Evolutionary conservation across 2,797 vertebrate genomes (phyloP), one percentile per base, ranked within the genome.

Genomic region (Lerista edwardsae): DNA sequence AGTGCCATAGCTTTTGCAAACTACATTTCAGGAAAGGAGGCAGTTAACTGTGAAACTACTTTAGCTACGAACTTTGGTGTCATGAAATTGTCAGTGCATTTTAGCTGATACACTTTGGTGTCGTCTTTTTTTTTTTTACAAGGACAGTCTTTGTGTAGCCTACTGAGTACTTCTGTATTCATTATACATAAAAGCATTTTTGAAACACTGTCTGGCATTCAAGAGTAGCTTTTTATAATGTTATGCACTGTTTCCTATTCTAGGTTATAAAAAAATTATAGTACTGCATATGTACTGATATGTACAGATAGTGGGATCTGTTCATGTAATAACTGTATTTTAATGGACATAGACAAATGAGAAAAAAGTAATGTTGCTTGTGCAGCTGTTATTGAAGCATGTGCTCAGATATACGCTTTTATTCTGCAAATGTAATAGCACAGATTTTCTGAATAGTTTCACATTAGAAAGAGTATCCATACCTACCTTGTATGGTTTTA

Each of bases 21-120:
- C 8, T 39, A 72, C 6, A 73, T 34, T 82, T 82, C 59, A 78
- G 44, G 68, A 82, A 25, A 57, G 36, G 67, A 39, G 27, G n/a
- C 23, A 39, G 55, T 86, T 78, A 78, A 78, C 7, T 44, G n/a
- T 75, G 57, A 44, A 68, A 19, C 47, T n/a, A 36, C 62, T 68
- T 79, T 34, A 79, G 25, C 17, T 65, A 7, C 17, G 17, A 44
- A 79, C n/a, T 59, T 47, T 34, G 12, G 11, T 44, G 10, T 47
- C 14, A 17, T 14, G 39, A 10, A 83, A 77, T 83, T 86, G 44
- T 10, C n/a, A 25, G 44, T 84, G 67, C 31, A 80, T 77, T 87
- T 89, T 82, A 59, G n/a, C 12, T 82, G 62, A 59, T 80, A 87
- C 74, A 51, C 6, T 68, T 62, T 75, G 47, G 84, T 81, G 36